Conservation (phyloP, 2,797 vertebrate species). For the Sternotherus odoratus region DNA sequence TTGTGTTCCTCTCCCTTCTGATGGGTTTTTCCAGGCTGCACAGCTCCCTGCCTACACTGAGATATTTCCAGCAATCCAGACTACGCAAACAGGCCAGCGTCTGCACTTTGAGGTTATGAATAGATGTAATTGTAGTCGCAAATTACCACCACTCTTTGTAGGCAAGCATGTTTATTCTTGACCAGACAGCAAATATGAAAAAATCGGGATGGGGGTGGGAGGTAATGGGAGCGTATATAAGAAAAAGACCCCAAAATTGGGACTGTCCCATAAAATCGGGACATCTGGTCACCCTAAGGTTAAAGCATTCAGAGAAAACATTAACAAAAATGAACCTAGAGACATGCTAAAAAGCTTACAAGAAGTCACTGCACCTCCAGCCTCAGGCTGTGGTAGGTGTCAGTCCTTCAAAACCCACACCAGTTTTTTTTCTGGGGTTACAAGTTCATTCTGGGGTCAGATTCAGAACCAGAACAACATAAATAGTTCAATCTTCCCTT, state of each 20-base stretch:
- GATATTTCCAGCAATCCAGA: background rate
- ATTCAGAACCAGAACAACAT: background rate
- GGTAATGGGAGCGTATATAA: no score
- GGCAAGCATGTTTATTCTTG: background rate
- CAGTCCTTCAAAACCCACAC: background rate
- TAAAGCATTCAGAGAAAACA: background rate
- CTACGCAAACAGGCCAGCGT: background rate
- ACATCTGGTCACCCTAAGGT: no score
- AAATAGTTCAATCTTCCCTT: background rate
- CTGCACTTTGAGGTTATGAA: background rate
- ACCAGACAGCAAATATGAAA: no score
- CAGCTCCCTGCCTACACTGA: background rate
- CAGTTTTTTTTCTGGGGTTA: background rate
- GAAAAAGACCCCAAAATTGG: no score
- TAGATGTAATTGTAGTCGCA: background rate
- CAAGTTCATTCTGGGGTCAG: background rate
- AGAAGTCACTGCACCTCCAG: background rate
- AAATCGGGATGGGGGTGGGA: no score
- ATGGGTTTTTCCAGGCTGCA: background rate
- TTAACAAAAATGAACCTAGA: background rate
- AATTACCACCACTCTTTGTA: background rate
- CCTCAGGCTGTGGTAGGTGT: background rate
- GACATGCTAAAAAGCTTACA: background rate
- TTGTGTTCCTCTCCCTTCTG: background rate
- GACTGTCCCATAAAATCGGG: no score